These are phyloP conservation scores for Antheraea yamamai DNA, from an alignment of 2,888 invertebrate genomes.

Conservation along the genomic window DNA sequence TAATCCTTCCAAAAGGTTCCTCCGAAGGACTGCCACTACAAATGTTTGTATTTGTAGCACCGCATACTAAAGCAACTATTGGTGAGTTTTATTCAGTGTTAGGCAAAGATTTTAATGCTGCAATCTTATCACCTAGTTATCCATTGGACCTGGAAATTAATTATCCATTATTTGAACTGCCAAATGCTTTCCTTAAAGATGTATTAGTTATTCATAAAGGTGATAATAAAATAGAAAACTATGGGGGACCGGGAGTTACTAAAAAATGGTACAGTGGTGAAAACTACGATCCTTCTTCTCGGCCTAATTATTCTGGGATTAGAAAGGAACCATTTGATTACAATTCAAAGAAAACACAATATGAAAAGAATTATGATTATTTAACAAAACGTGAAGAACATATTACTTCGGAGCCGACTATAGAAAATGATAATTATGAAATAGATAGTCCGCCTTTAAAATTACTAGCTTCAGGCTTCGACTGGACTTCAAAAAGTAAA, in stretches of 20 bases:
- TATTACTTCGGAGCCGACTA: background rate
- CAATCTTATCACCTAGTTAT: slow-evolving; percentile 82
- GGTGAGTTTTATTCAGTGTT: slow-evolving; percentile 60
- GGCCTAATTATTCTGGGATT: slow-evolving; percentile 32
- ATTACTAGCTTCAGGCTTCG: slow-evolving; percentile 8
- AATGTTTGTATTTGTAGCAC: slow-evolving; percentile 84
- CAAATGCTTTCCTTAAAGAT: slow-evolving; percentile 66
- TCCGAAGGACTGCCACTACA: slow-evolving; percentile 84
- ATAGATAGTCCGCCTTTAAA: background rate
- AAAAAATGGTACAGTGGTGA: slow-evolving; percentile 44
- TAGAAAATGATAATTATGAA: slow-evolving; percentile 12
- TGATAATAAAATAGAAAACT: slow-evolving; percentile 39
- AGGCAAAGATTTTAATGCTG: slow-evolving; percentile 63
- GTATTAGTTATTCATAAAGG: slow-evolving; percentile 60
- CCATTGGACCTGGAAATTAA: slow-evolving; percentile 87
- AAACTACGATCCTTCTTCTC: slow-evolving; percentile 38
- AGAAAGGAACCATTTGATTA: slow-evolving; percentile 37
- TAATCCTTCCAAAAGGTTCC: slow-evolving; percentile 87
- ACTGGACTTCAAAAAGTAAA: slow-evolving; percentile 27
- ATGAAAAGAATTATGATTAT: slow-evolving; percentile 26
- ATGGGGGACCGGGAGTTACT: slow-evolving; percentile 38
- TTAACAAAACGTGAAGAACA: slow-evolving; percentile 14
- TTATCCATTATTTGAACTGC: slow-evolving; percentile 64
- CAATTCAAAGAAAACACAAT: slow-evolving; percentile 33
- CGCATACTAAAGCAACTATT: slow-evolving; percentile 62